Base-by-base conservation (phyloP, 2,888 invertebrate genomes). In the Byasa hedistus region DNA sequence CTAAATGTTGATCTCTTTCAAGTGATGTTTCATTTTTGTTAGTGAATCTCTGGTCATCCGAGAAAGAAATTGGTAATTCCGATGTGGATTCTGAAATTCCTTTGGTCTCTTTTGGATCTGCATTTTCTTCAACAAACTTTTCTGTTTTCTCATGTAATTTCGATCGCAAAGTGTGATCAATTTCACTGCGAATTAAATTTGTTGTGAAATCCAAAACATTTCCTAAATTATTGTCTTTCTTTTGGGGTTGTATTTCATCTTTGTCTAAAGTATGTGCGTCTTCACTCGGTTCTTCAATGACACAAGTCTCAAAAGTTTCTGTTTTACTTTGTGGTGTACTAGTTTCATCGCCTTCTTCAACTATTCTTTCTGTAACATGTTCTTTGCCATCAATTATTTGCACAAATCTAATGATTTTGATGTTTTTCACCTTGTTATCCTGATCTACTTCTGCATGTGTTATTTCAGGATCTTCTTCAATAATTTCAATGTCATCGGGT, bases 381-480 rank as follows among this genome's bases (percentile, higher is more conserved):
- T 96, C 96, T 81, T 95, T 94, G 0, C 96, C 96, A 79, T 96
- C 94, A 65, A 96, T 93, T 1, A 96, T 94, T 12, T 94, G 94
- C 8, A 95, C 92, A 72, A 94, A 94, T 69, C 95, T 93, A 59
- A 81, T 76, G 4, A 76, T 69, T 68, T 74, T 75, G n/a, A 67
- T 67, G 36, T 65, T 69, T 59, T 64, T 69, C 12, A 64, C 69
- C 55, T 61, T 67, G 19, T 56, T 63, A 17, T 61, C 39, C 48
- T 64, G 59, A 36, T 63, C 44, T 36, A 63, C 80, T 68, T 57
- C 75, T 83, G 61, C 82, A 82, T 22, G 80, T 75, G 4, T 83
- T 67, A 73, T 75, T 78, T 64, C 59, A 17, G 87, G 87, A 71
- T 94, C 93, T 77, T 96, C 94, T 79, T 95, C 95, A 57, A 94